Evolutionary conservation across 2,888 invertebrate genomes (phyloP), one percentile per base, ranked within the genome.

Genomic region (Glyphotaelius pellucidus): DNA sequence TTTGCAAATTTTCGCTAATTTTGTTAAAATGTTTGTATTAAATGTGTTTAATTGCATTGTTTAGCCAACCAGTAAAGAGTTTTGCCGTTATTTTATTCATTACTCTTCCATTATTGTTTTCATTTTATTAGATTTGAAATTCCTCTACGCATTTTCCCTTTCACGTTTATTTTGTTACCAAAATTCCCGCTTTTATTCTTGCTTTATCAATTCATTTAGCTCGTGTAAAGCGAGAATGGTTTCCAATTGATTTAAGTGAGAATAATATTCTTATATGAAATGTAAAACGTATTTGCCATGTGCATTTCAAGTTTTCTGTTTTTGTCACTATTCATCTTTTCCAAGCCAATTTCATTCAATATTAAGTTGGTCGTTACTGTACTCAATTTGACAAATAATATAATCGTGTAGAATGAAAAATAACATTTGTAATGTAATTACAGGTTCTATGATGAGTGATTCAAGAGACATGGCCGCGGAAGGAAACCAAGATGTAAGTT

Each of bases 401-500:
- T 67, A 67, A 3, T 25, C 52, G 19, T 25, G 3, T 67, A 67
- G 52, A 67, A 67, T 1, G 52, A 15, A 7, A 19, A 25, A 67
- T 67, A 19, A 67, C 52, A 67, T 81, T 81, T 30, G 31, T 32
- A 84, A 32, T 5, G 11, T 89, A 14, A 38, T 92, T 92, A 47
- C 84, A 89, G 81, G 25, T 83, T 85, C 67, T 31, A 88, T 84
- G 3, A 93, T 93, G 93, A 93, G 93, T 90, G 93, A 93, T 67
- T 88, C 92, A n/a, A 92, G 84, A 38, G 93, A 93, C 47, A 91
- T 89, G 32, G 87, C 93, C 19, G 38, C 90, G 11, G 93, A 93
- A 91, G 91, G 87, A 90, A 93, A 80, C 86, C 93, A 93, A 87
- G 93, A 93, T 87, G 93, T 93, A 91, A 92, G 93, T 91, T 47